Conservation (phyloP, 2,888 invertebrate species). For the Epirrhoe alternata region DNA sequence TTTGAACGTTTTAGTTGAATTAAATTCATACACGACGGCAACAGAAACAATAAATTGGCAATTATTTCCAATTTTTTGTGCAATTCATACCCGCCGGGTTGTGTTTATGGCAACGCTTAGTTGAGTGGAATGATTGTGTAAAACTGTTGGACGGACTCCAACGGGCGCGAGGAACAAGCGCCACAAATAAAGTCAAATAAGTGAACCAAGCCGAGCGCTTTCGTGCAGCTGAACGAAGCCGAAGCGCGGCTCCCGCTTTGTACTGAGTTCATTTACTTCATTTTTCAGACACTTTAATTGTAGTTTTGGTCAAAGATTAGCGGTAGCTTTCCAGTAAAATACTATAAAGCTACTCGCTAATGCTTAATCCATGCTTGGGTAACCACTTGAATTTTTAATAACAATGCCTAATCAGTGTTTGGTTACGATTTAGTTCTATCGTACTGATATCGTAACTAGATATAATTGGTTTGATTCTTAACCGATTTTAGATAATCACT, state of each 20-base stretch:
- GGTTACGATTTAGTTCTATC: too few species aligned
- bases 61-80: constrained; percentile 81
- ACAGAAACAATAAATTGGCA: constrained; percentile 73
- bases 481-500: too few species aligned
- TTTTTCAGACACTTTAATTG: constrained; percentile 13
- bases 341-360: too few species aligned
- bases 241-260: constrained; percentile 10
- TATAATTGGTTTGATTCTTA: too few species aligned
- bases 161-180: constrained; percentile 75
- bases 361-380: too few species aligned
- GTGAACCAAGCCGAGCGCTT: constrained; percentile 65
- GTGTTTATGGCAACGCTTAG: constrained; percentile 84
- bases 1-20: constrained; percentile 45
- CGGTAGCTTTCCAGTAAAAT: background rate
- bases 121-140: constrained; percentile 85
- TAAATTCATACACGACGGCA: constrained; percentile 65
- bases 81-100: constrained; percentile 81
- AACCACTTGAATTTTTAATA: too few species aligned
- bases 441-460: too few species aligned
- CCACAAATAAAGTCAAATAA: constrained; percentile 82
- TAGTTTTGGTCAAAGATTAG: constrained; percentile 5
- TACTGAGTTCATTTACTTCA: constrained; percentile 17
- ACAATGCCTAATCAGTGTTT: too few species aligned
- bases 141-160: constrained; percentile 82
- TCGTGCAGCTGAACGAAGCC: constrained; percentile 22